Evolutionary conservation across 1,140 invertebrate genomes (phyloP), one percentile per base, ranked within the genome.

Genomic region (Procambarus virginalis): DNA sequence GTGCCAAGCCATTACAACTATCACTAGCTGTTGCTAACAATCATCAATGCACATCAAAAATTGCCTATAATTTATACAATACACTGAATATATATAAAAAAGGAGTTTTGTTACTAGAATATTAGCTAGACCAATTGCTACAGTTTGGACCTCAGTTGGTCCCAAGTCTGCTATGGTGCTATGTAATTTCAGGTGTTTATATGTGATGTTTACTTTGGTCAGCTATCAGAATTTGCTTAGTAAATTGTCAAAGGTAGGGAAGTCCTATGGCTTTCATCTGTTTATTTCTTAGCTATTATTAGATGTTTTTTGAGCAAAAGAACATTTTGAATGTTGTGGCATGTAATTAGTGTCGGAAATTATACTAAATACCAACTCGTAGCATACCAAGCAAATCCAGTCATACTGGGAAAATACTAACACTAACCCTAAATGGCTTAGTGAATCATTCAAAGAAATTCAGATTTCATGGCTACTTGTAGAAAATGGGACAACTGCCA

Each of bases 121-220:
- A 34, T 34, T 34, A 34, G 34, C 34, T 34, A 34, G 34, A 34
- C 34, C 34, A 34, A 34, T 34, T 34, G 34, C 34, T 34, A 34
- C 34, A 34, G 34, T 34, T 34, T 34, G 34, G 34, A 34, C 87
- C 3, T 90, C 91, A 46, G 64, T 92, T 77, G 91, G 91, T 3
- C 91, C 91, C 3, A 90, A 92, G 58, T 86, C 87, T 78, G 87
- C 91, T 8, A 90, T 89, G 79, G 81, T 92, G 20, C 45, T 92
- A n/a, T 49, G 68, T 68, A 90, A 92, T 75, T 90, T 83, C 78
- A 70, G 86, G 86, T 91, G 70, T 85, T 60, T 58, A 12, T 45
- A 34, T 78, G 8, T 48, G 20, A 58, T 2, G 9, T 58, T 80
- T 51, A 51, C 51, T 55, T 55, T 55, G 12, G 12, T 55, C 51